Percentiles rank a stretch among this genome's conserved stretches.
Evolutionary conservation across 2,888 invertebrate species (phyloP).

Genomic region (Drosophila siamana): DNA sequence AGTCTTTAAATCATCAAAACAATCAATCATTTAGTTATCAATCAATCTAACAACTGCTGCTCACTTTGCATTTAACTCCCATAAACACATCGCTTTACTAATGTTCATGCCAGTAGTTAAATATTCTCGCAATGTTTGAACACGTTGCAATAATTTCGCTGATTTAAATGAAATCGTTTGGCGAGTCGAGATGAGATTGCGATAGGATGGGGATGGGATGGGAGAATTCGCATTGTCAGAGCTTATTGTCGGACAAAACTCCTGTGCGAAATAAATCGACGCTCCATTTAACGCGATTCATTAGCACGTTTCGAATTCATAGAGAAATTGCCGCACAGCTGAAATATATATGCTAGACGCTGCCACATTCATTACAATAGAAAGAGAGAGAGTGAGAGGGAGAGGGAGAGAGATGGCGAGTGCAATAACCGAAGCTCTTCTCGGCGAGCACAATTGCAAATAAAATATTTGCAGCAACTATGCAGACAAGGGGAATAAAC

Average conservation of each 20-base stretch:
- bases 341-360: slow-evolving; percentile 4
- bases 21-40: not conserved
- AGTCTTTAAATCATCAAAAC: too few species aligned
- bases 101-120: not conserved
- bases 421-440: slow-evolving; percentile 27
- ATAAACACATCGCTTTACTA: not conserved
- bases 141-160: not conserved
- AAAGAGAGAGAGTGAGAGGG: not conserved
- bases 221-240: not conserved
- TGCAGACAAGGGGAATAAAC: slow-evolving; percentile 15
- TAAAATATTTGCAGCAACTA: slow-evolving; percentile 32
- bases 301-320: slow-evolving; percentile 3
- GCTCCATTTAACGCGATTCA: slow-evolving; percentile 43
- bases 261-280: slow-evolving; percentile 36
- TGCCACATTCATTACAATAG: not conserved
- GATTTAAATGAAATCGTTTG: slow-evolving; percentile 1
- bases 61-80: too few species aligned
- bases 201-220: too few species aligned
- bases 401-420: slow-evolving; percentile 14
- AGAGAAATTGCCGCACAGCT: slow-evolving; percentile 28
- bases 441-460: slow-evolving; percentile 8
- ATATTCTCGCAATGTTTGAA: not conserved
- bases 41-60: too few species aligned
- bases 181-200: not conserved
- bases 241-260: not conserved